phyloP scores from a whole-genome alignment of 2,797 vertebrate genomes.

The Characodon lateralis region DNA sequence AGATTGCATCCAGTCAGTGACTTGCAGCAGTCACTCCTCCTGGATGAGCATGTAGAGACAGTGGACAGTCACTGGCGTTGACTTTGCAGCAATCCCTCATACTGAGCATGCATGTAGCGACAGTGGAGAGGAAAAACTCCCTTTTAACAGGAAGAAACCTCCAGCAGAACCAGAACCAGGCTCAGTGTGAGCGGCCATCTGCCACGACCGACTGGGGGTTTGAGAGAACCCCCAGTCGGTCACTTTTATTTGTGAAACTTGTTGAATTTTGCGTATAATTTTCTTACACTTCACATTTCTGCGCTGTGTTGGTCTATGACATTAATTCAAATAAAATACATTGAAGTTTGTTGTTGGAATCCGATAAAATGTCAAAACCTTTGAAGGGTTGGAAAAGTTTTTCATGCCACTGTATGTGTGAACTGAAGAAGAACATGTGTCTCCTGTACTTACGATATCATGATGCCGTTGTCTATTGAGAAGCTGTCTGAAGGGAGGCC shows the following conservation, averaged over 20 bases:
- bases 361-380: neutral
- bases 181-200: no score
- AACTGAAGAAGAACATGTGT: neutral
- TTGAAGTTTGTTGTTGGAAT: neutral
- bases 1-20: no score
- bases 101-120: no score
- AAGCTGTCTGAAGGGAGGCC: slow-evolving; percentile 91
- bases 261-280: neutral
- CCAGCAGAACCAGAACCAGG: no score
- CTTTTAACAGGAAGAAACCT: no score
- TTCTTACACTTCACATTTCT: neutral
- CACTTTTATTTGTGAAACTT: neutral
- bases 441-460: slow-evolving; percentile 86
- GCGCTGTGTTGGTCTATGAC: neutral
- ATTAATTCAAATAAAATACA: neutral
- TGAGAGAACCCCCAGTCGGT: no score
- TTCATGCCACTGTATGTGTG: neutral
- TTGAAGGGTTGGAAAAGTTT: neutral
- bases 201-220: no score
- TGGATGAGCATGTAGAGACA: no score
- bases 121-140: no score
- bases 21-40: no score
- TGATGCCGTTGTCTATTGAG: slow-evolving; percentile 91
- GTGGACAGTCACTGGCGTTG: no score
- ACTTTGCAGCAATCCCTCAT: no score